Conservation (phyloP, 2,797 vertebrate genomes). For the Poecilia velifera region DNA sequence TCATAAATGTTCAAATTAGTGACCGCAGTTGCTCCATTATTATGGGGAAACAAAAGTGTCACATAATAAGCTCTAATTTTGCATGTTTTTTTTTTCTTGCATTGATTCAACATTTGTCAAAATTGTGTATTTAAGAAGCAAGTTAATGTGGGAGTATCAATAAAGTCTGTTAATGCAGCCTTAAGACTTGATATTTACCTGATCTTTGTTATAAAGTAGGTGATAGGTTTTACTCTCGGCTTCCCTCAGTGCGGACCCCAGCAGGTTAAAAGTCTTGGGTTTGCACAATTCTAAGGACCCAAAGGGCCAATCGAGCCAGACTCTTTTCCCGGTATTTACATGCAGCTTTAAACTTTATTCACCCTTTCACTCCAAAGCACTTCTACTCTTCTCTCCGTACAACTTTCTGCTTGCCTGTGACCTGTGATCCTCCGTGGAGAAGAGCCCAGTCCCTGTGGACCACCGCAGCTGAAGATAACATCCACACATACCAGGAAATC, state of each 20-base stretch:
- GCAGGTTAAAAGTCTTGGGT: background rate
- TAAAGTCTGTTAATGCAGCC: background rate
- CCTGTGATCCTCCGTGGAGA: constrained; percentile 36
- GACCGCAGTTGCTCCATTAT: background rate
- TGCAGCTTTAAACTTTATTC: background rate
- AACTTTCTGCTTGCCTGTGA: constrained; percentile 20
- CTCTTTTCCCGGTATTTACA: background rate
- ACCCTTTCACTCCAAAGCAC: background rate
- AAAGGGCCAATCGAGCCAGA: background rate
- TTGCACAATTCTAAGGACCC: background rate
- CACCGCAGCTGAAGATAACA: constrained; percentile 34
- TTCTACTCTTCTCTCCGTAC: background rate
- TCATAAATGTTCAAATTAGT: background rate
- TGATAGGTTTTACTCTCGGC: background rate
- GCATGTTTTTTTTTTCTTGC: background rate
- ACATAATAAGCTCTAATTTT: background rate
- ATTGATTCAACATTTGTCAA: background rate
- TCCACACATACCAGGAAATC: constrained; percentile 45
- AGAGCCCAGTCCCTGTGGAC: constrained; percentile 31
- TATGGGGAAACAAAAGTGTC: background rate
- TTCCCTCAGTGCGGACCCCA: background rate
- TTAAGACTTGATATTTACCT: background rate
- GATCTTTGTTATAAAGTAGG: background rate
- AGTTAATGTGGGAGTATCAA: background rate
- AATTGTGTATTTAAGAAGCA: background rate